A percentile compares a stretch with the other conserved stretches of the same genome.
phyloP scores from a whole-genome alignment of 2,797 vertebrate genomes.

The Adrianichthys oophorus region DNA sequence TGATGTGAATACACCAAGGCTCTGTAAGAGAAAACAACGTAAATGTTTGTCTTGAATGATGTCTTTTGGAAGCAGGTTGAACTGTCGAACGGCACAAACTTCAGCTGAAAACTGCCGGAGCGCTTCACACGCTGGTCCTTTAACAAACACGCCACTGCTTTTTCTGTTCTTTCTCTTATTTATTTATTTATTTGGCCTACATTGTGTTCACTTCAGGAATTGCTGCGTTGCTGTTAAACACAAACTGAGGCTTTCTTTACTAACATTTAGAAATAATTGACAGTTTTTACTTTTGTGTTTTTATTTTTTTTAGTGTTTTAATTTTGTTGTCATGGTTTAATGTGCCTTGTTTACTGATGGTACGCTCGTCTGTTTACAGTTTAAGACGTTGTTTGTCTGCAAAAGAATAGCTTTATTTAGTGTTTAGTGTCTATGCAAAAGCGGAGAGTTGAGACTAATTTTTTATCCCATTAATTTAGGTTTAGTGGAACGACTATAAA shows the following conservation, averaged over 20 bases:
- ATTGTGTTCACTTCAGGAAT: conserved; percentile 15
- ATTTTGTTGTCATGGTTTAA: conserved; percentile 13
- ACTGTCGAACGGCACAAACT: too few species aligned
- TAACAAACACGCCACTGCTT: not conserved
- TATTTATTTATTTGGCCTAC: conserved; percentile 42
- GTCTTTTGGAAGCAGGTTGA: too few species aligned
- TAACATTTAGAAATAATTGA: not conserved
- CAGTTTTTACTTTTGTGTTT: conserved; percentile 4
- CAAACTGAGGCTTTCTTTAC: not conserved
- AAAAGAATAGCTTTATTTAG: rapidly evolving
- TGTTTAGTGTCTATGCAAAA: conserved; percentile 36
- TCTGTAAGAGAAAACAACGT: too few species aligned
- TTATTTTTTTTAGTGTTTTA: conserved; percentile 12
- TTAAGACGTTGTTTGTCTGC: not conserved
- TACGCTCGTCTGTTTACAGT: conserved; percentile 4
- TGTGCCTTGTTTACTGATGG: conserved; percentile 27
- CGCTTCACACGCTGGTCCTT: too few species aligned
- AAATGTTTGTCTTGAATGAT: too few species aligned
- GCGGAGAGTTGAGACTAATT: not conserved
- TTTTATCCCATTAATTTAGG: too few species aligned
- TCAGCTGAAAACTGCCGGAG: conserved; percentile 6
- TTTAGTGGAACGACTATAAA: too few species aligned
- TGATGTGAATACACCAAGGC: too few species aligned
- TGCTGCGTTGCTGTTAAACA: conserved; percentile 20
- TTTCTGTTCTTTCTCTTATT: conserved; percentile 26